Base-by-base conservation (phyloP, 2,113 vertebrate species). In the Illadopsis cleaveri region DNA sequence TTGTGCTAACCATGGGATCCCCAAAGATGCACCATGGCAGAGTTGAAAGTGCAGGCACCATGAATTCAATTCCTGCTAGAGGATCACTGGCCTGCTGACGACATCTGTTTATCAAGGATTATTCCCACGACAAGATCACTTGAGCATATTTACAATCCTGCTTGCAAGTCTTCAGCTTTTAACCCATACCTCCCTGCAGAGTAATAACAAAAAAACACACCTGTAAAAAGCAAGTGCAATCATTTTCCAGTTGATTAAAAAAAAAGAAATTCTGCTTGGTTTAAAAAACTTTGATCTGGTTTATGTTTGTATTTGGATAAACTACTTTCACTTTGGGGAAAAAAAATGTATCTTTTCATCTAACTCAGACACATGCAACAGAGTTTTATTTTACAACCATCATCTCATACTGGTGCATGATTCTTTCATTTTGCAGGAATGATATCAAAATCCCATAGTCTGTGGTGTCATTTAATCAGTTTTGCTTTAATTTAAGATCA, bases 1-100 rank as follows among this genome's bases (percentile, higher is more conserved):
- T 15, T 0, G 0, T 6, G 4, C 24, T 40, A 22, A 25, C n/a
- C 30, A 31, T 27, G 28, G 17, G 21, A 25, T 35, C 30, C 9
- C 24, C 15, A 28, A 75, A 82, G 61, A 35, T 25, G 4, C 6
- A 53, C 45, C 28, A 28, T 12, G 13, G 19, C 20, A 60, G 50
- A 65, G 27, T 15, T 57, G 35, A 80, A 60, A 75, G 68, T 40
- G 9, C 23, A 40, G 30, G 7, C 9, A 40, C 45, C n/a, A 40
- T 35, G 47, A 61, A 18, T 47, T 18, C 16, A 35, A 1, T 31
- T 68, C n/a, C n/a, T 82, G 14, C 19, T n/a, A 60, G 28, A 60
- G 19, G 45, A 60, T 45, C 69, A 45, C 20, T 2, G 2, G 9
- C 16, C 78, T 75, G n/a, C 30, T 75, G 28, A 14, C 7, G 9